Base-by-base conservation (phyloP, 37 sponge, comb jelly and placozoan genomes). In the Haliclona indistincta region DNA sequence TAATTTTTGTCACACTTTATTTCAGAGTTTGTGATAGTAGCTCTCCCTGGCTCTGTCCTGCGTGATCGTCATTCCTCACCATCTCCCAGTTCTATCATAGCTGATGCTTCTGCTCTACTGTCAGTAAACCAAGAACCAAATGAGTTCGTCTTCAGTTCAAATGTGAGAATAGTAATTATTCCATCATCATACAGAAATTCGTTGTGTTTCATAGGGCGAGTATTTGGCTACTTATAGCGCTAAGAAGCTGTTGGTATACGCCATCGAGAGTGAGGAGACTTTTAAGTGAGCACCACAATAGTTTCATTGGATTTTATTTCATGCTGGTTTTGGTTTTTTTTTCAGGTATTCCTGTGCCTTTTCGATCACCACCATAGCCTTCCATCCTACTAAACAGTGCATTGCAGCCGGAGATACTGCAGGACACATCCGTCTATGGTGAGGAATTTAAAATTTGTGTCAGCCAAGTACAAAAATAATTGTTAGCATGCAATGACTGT, bases 341-440 rank as follows among this genome's bases (percentile, higher is more conserved):
- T 54, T 20, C 38, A 86, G 87, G 5, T 76, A 88, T 43, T 23
- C 39, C 3, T 52, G 54, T 36, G 34, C 63, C 3, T 54, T 51
- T 49, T 26, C 45, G 0, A 36, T 91, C 3, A 83, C 89, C 3
- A 42, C 80, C 26, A 30, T 93, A 36, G 79, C 86, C 52, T 60
- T 68, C 0, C 94, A 93, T 40, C 94, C 94, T 0, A 44, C 34
- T 23, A 51, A 72, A 53, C 45, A 52, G 39, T 93, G 91, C 74
- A 71, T 93, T 19, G 94, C 94, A 7, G 88, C 91, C 49, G 94
- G 94, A 11, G 70, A 85, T 63, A 3, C 17, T 15, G 29, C 29
- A 29, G 94, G 94, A 23, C 64, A 84, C 39, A 76, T 93, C n/a
- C 43, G 66, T 35, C 71, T 93, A 28, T 93, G 94, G 94, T 92